Evolutionary conservation across 2,797 vertebrate genomes (phyloP), one percentile per base, ranked within the genome.

Genomic region (Petrocephalus schoutedeni): DNA sequence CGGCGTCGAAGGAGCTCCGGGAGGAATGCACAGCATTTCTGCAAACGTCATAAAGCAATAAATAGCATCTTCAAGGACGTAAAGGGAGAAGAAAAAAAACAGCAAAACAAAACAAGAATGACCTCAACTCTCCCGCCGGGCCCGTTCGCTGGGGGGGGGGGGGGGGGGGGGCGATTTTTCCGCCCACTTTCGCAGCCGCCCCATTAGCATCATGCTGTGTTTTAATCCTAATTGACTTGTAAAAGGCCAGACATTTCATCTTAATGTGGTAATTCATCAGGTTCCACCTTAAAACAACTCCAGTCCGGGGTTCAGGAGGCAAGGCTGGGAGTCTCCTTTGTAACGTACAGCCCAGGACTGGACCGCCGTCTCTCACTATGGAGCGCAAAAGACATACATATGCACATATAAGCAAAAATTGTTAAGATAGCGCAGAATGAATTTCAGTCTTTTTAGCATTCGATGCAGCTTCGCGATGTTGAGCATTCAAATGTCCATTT

Each of bases 141-240:
- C 23, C 14, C 10, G 41, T 82, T 23, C n/a, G 1, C 6, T 80
- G 19, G 3, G 71, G 4, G 4, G 3, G n/a, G 41, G 10, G 16
- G 51, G 28, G 36, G 1, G 71, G 16, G 58, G 49, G 36, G 59
- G 32, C 67, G 36, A 21, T 61, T 86, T 86, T 45, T 74, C 28
- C 10, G 8, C 90, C 91, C 87, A 64, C n/a, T 86, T 86, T 57
- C 74, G 10, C n/a, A 84, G 71, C 85, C 77, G 88, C 88, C 94
- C 95, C 96, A 96, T 96, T 96, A 96, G 94, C 90, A 90, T 90
- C 95, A 95, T 95, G 96, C 95, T 96, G 96, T 90, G 94, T 92
- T 95, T 93, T 96, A 96, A 96, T 96, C 95, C 95, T 95, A 94
- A 96, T 95, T 96, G 95, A 95, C 94, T 95, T 96, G 94, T 94